A percentile compares a stretch with the other conserved stretches of the same genome.
phyloP scores from a whole-genome alignment of 2,113 vertebrate genomes.

The Datnioides undecimradiatus region DNA sequence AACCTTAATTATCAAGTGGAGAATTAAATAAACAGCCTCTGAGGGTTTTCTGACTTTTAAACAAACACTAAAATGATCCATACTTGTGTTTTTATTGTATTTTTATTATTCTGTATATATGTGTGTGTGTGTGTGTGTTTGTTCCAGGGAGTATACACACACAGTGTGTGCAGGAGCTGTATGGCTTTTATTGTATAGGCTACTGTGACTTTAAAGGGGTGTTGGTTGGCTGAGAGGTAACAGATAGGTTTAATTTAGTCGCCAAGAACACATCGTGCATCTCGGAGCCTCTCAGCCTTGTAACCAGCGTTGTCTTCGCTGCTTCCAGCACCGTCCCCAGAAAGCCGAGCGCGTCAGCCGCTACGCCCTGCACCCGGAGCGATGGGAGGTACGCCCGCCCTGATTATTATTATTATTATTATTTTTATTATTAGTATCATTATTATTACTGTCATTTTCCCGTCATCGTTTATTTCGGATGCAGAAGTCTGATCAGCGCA shows the following conservation, averaged over 20 bases:
- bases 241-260: constrained; percentile 72
- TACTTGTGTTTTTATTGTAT: not conserved
- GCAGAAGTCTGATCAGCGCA: constrained; percentile 41
- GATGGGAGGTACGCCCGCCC: constrained; percentile 80
- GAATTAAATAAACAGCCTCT: not conserved
- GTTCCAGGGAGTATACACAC: not conserved
- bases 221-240: constrained; percentile 72
- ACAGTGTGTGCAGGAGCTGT: not conserved
- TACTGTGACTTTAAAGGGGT: constrained; percentile 83
- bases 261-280: constrained; percentile 51
- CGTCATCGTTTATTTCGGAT: constrained; percentile 24
- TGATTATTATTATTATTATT: not conserved
- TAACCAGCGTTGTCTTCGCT: not conserved
- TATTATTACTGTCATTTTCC: constrained; percentile 36
- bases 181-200: constrained; percentile 7
- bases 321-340: not conserved
- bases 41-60: not conserved
- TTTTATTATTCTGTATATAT: too few relatives aligned
- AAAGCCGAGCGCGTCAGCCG: constrained; percentile 32
- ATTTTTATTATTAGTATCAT: not conserved
- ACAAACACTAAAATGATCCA: not conserved
- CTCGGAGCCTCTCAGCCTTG: constrained; percentile 23
- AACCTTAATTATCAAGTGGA: not conserved
- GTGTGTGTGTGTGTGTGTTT: not conserved
- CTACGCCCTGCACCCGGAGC: constrained; percentile 36